A percentile compares a stretch with the other conserved stretches of the same genome.
Conservation (phyloP, 2,888 invertebrate genomes). For the Drosophila fulvimacula region DNA sequence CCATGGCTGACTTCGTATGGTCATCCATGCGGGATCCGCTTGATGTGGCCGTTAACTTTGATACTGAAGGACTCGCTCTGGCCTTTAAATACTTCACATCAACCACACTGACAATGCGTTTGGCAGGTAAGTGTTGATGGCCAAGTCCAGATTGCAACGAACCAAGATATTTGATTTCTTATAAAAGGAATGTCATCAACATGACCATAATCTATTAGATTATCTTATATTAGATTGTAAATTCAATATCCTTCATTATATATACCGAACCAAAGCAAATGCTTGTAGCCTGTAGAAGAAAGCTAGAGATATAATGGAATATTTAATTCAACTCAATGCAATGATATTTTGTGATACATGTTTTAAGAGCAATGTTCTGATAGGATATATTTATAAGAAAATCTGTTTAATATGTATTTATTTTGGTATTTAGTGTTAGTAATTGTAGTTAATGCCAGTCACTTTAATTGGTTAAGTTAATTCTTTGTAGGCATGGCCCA, state of each 20-base stretch:
- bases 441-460: neutral
- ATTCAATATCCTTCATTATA: too few relatives aligned
- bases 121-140: slow-evolving; percentile 88
- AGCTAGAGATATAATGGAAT: too few relatives aligned
- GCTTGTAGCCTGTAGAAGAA: too few relatives aligned
- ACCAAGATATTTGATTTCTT: too few relatives aligned
- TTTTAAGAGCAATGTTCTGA: too few relatives aligned
- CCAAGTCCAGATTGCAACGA: too few relatives aligned
- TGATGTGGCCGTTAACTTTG: slow-evolving; percentile 94
- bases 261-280: too few relatives aligned
- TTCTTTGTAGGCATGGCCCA: slow-evolving; percentile 89
- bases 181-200: too few relatives aligned
- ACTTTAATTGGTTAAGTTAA: neutral
- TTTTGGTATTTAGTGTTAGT: neutral
- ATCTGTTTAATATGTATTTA: neutral
- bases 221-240: too few relatives aligned
- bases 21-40: slow-evolving; percentile 96
- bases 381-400: neutral
- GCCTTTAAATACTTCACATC: slow-evolving; percentile 99
- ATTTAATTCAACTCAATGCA: neutral
- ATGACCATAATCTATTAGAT: too few relatives aligned
- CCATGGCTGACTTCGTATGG: slow-evolving; percentile 99
- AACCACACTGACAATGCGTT: slow-evolving; percentile 95
- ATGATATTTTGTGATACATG: too few relatives aligned
- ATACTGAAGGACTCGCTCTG: slow-evolving; percentile 93